Evolutionary conservation across 2,888 invertebrate genomes (phyloP).

Genomic region (Perdita meconis): DNA sequence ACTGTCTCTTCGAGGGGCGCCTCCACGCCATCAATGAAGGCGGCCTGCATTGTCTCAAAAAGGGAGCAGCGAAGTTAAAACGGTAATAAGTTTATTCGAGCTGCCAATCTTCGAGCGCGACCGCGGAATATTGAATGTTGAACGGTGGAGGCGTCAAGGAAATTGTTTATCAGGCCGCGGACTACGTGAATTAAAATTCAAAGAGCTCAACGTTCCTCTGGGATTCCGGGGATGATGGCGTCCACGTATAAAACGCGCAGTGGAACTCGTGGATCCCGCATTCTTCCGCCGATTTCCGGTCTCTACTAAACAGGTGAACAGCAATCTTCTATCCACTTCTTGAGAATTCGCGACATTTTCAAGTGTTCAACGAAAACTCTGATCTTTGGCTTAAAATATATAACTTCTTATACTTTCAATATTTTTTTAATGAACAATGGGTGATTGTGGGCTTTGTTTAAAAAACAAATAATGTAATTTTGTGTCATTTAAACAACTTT

Average conservation of each 20-base stretch:
- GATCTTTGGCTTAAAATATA: no score
- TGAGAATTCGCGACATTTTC: no score
- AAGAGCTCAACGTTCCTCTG: slow-evolving; percentile 54
- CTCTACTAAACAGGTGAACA: slow-evolving; percentile 52
- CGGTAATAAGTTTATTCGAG: slow-evolving; percentile 69
- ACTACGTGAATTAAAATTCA: slow-evolving; percentile 76
- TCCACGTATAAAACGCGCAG: slow-evolving; percentile 69
- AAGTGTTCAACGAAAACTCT: no score
- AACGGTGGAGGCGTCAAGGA: slow-evolving; percentile 55
- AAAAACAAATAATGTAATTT: no score
- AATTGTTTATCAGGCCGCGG: slow-evolving; percentile 74
- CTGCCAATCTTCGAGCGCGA: slow-evolving; percentile 72
- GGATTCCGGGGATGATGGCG: slow-evolving; percentile 49
- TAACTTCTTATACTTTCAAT: no score
- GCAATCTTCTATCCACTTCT: neutral
- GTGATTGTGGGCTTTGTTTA: no score
- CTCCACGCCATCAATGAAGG: neutral
- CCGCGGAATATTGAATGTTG: slow-evolving; percentile 72
- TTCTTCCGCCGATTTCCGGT: slow-evolving; percentile 51
- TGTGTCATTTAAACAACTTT: no score
- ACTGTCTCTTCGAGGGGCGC: neutral
- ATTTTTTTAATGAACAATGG: no score
- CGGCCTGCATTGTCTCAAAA: slow-evolving; percentile 6
- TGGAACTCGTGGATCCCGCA: slow-evolving; percentile 35
- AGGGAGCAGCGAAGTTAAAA: slow-evolving; percentile 8